phyloP scores from a whole-genome alignment of 1,140 invertebrate genomes.

The Drosophila ironensis region DNA sequence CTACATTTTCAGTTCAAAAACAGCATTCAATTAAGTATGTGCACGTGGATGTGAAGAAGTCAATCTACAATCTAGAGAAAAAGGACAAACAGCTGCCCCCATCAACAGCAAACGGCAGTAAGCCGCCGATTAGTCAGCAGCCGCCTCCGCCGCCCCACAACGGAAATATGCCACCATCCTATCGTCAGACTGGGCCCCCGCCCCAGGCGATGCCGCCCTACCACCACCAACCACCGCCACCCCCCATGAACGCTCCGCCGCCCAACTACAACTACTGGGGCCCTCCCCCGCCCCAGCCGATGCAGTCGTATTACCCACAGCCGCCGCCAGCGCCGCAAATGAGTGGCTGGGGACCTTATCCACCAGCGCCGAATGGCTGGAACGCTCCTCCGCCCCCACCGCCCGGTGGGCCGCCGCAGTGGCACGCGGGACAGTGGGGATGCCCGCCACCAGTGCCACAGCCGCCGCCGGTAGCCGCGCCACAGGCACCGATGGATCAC shows the following conservation, averaged over 20 bases:
- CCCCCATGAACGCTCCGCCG: constrained; percentile 63
- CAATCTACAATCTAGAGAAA: constrained; percentile 87
- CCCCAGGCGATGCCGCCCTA: constrained; percentile 66
- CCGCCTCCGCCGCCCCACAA: constrained; percentile 38
- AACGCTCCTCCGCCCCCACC: constrained; percentile 67
- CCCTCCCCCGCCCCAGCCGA: constrained; percentile 62
- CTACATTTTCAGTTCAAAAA: constrained; percentile 84
- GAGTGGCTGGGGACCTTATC: constrained; percentile 64
- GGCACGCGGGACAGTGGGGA: constrained; percentile 76
- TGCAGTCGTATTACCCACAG: constrained; percentile 64
- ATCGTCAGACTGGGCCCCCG: constrained; percentile 59
- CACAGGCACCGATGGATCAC: constrained; percentile 63
- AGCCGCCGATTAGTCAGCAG: constrained; percentile 38
- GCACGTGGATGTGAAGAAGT: constrained; percentile 91
- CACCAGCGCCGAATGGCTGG: constrained; percentile 60
- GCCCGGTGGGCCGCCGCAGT: constrained; percentile 56
- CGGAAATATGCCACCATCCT: constrained; percentile 34
- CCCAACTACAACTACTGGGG: constrained; percentile 79
- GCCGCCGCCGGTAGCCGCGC: constrained; percentile 51
- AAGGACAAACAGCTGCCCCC: constrained; percentile 79
- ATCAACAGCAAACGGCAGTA: constrained; percentile 34
- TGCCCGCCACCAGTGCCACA: constrained; percentile 70
- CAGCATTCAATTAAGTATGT: constrained; percentile 89
- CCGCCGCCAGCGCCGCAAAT: constrained; percentile 62
- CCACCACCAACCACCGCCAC: constrained; percentile 65